phyloP scores from a whole-genome alignment of 2,113 vertebrate species.

The Aix galericulata region DNA sequence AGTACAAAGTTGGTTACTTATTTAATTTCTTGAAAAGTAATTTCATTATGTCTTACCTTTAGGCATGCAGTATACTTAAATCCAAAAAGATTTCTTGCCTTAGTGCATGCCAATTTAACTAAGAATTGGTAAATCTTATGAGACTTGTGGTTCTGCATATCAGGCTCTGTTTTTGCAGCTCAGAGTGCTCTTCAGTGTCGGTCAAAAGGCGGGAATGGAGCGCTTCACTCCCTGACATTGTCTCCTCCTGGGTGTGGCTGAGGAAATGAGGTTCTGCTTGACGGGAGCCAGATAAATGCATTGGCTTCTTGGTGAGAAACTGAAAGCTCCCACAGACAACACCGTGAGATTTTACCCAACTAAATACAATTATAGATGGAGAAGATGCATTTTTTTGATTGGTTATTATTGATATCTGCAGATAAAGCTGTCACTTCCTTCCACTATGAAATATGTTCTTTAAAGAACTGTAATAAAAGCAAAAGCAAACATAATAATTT shows the following conservation, averaged over 20 bases:
- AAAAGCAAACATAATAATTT: fast-evolving
- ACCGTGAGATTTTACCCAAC: not conserved
- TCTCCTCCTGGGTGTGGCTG: not conserved
- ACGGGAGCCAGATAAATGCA: not conserved
- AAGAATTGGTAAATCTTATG: not conserved
- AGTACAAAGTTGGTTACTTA: not conserved
- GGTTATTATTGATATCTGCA: not conserved
- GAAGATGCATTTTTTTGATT: not conserved
- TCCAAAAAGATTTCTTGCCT: not conserved
- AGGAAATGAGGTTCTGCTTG: not conserved
- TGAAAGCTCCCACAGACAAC: not conserved
- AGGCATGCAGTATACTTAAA: not conserved
- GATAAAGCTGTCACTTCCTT: not conserved
- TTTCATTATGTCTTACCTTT: not conserved
- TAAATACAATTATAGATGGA: not conserved
- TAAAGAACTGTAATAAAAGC: not conserved
- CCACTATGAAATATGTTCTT: not conserved
- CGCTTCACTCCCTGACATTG: fast-evolving
- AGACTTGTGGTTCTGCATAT: not conserved
- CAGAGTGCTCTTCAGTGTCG: not conserved
- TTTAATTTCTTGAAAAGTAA: not conserved
- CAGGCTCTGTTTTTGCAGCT: not conserved
- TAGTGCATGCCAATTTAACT: not conserved
- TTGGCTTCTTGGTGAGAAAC: not conserved
- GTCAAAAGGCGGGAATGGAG: not conserved